Evolutionary conservation across 2,888 invertebrate genomes (phyloP).

Genomic region (Hyposoter dolosus): DNA sequence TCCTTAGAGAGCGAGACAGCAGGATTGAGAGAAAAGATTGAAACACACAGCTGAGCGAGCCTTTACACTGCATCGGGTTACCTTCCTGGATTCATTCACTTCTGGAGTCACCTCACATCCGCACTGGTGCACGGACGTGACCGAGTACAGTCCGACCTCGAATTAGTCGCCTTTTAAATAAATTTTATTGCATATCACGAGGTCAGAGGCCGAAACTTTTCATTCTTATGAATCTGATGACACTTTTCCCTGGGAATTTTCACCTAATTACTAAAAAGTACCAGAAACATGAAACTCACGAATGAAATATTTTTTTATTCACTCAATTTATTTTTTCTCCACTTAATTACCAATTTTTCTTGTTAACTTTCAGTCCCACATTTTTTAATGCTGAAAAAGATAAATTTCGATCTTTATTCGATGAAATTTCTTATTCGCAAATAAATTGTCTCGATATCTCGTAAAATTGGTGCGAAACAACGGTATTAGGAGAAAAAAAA

Average conservation of each 20-base stretch:
- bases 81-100: constrained; percentile 79
- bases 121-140: constrained; percentile 67
- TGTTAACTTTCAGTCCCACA: no score
- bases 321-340: neutral
- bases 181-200: constrained; percentile 22
- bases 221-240: neutral
- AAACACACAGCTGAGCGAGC: constrained; percentile 69
- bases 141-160: constrained; percentile 59
- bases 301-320: neutral
- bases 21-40: constrained; percentile 39
- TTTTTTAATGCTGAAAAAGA: neutral
- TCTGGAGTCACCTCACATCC: constrained; percentile 73
- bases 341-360: neutral
- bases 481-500: constrained; percentile 5
- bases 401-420: neutral
- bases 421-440: neutral
- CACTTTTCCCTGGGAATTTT: neutral
- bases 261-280: neutral
- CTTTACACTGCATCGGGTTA: constrained; percentile 77
- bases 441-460: constrained; percentile 3
- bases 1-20: constrained; percentile 29
- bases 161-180: constrained; percentile 48
- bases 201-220: neutral
- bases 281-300: neutral
- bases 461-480: constrained; percentile 11